Percentiles rank a stretch among this genome's conserved stretches.
These are phyloP conservation scores for Glomeris marginata DNA, from an alignment of 2,888 invertebrate genomes.

Conservation along the genomic window DNA sequence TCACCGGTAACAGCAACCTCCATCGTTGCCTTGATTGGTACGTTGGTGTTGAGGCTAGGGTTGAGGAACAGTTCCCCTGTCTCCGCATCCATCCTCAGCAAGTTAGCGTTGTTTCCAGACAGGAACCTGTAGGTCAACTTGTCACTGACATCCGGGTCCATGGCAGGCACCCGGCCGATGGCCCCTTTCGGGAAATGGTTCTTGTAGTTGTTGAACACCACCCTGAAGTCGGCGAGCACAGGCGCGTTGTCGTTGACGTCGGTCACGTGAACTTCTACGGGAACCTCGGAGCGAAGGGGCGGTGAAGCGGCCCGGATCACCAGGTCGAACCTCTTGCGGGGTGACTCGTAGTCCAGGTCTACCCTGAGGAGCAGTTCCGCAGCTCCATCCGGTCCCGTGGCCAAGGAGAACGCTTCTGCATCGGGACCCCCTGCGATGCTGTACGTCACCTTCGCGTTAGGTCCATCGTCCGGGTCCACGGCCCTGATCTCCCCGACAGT, in stretches of 20 bases:
- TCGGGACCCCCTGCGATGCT: constrained; percentile 70
- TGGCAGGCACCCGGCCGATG: constrained; percentile 81
- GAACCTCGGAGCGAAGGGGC: constrained; percentile 72
- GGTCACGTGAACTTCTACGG: constrained; percentile 73
- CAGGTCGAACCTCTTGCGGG: constrained; percentile 73
- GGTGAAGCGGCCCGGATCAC: constrained; percentile 81
- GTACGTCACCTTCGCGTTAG: constrained; percentile 82
- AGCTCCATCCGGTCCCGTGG: constrained; percentile 49
- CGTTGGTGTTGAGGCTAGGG: constrained; percentile 86
- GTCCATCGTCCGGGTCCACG: constrained; percentile 81
- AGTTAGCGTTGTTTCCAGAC: constrained; percentile 82
- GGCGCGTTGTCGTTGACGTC: constrained; percentile 96
- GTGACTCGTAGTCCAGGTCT: constrained; percentile 91
- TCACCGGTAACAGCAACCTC: constrained; percentile 74
- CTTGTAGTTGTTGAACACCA: constrained; percentile 89
- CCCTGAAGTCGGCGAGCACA: constrained; percentile 67
- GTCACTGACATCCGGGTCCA: constrained; percentile 88
- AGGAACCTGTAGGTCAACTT: constrained; percentile 63
- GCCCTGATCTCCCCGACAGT: constrained; percentile 82
- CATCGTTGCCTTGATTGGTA: constrained; percentile 83
- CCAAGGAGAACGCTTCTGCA: constrained; percentile 22
- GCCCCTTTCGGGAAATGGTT: constrained; percentile 85
- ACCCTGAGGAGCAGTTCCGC: constrained; percentile 78
- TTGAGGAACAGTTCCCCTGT: constrained; percentile 74
- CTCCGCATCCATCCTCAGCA: constrained; percentile 65